phyloP scores from a whole-genome alignment of 2,888 invertebrate species.

The Pristionchus entomophagus region DNA sequence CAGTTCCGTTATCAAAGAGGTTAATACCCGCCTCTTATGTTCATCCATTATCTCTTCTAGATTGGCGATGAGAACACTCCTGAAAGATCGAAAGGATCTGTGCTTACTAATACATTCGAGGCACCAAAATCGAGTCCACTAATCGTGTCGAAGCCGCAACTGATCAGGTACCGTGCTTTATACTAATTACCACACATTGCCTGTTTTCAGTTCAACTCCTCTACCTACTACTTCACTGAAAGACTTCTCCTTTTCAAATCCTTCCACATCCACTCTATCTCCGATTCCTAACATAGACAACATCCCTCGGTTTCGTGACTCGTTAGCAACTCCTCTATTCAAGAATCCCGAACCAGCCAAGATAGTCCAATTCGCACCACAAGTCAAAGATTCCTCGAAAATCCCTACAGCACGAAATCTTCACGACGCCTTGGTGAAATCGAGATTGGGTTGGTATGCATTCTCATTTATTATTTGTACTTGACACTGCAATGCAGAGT shows the following conservation, averaged over 20 bases:
- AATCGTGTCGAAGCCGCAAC: not conserved
- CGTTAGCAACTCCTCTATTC: slow-evolving; percentile 30
- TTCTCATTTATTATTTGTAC: not conserved
- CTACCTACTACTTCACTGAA: not conserved
- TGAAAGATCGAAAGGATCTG: not conserved
- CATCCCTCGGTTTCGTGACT: slow-evolving; percentile 32
- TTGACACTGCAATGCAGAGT: not conserved
- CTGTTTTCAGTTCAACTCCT: slow-evolving; percentile 15
- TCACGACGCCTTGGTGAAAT: not conserved
- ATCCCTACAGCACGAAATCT: not conserved
- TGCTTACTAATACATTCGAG: not conserved
- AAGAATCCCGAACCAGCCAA: not conserved
- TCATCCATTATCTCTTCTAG: not conserved
- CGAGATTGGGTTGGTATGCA: not conserved
- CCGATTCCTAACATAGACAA: slow-evolving; percentile 10
- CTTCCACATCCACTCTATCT: slow-evolving; percentile 16
- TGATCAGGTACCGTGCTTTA: not conserved
- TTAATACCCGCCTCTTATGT: not conserved
- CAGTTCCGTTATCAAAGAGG: not conserved
- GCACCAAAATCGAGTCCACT: not conserved
- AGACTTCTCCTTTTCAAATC: not conserved
- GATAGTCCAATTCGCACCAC: not conserved
- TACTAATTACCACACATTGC: not conserved
- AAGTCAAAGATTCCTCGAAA: not conserved
- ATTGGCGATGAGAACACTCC: not conserved